Percentiles rank a stretch among this genome's conserved stretches.
Evolutionary conservation across 2,797 vertebrate genomes (phyloP).

Genomic region (Nasua narica): DNA sequence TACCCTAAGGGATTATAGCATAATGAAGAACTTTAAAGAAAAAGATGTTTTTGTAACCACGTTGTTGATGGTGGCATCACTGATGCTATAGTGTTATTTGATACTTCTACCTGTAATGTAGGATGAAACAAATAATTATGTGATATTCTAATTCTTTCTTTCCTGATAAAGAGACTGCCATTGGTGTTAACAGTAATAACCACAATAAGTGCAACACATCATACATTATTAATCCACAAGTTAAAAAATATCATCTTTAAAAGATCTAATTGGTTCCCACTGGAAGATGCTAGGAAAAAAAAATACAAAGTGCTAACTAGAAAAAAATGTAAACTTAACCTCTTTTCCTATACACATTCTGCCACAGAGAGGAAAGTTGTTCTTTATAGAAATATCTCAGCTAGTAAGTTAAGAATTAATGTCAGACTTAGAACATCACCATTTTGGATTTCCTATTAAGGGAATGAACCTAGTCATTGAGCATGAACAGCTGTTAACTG

Average conservation of each 20-base stretch:
- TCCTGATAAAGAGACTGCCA: neutral
- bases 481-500: neutral
- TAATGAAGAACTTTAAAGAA: neutral
- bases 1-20: neutral
- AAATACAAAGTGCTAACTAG: neutral
- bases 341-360: neutral
- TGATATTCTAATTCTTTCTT: neutral
- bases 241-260: neutral
- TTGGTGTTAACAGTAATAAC: neutral
- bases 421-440: neutral
- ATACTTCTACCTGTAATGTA: neutral
- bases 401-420: neutral
- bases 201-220: neutral
- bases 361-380: neutral
- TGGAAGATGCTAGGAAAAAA: neutral
- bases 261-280: neutral
- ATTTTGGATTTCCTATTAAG: neutral
- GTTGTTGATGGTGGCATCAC: neutral
- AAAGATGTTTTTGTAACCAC: neutral
- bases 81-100: neutral
- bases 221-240: neutral
- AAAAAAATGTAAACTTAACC: neutral
- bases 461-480: neutral
- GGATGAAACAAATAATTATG: neutral
- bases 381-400: neutral